Evolutionary conservation across 1,140 invertebrate genomes (phyloP), one percentile per base, ranked within the genome.

Genomic region (Mercenaria mercenaria): DNA sequence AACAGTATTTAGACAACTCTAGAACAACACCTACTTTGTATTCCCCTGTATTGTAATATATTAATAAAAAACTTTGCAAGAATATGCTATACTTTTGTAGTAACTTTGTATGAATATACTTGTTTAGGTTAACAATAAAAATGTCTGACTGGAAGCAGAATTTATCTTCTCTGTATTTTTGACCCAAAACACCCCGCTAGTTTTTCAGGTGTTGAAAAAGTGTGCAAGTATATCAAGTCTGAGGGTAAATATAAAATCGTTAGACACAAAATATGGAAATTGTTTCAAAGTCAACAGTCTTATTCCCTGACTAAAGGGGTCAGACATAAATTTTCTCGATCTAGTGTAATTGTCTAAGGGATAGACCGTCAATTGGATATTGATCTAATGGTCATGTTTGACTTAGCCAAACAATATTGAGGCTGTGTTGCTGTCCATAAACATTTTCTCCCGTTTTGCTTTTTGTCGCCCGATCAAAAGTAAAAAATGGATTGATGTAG

Each of bases 191-290:
- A 50, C 50, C 67, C 87, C 0, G 76, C 59, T 39, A 81, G 41
- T 72, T 88, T 56, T 81, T 20, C 50, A 1, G 59, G 61, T 52
- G n/a, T 29, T 15, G 59, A 88, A 64, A 59, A 81, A 88, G n/a
- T 88, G 15, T 88, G 81, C 32, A 3, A 69, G 37, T 32, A n/a
- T n/a, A 74, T 74, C 1, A 81, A 81, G 47, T 11, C 41, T 11
- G 61, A 81, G 32, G 41, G 50, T 13, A 80, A 81, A 74, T 80
- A 72, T 34, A 88, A 80, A 47, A 88, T 88, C 41, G 87, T 59
- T 4, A 59, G 77, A 72, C 61, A 81, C 47, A 50, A 56, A 64
- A 79, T 88, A 20, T n/a, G 47, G 56, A 80, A 88, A 88, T 88
- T 59, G 76, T 26, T 88, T 34, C 76, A 88, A 88, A 39, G 61